Base-by-base conservation (phyloP, 2,113 vertebrate genomes). In the Romanogobio albipinnatus region DNA sequence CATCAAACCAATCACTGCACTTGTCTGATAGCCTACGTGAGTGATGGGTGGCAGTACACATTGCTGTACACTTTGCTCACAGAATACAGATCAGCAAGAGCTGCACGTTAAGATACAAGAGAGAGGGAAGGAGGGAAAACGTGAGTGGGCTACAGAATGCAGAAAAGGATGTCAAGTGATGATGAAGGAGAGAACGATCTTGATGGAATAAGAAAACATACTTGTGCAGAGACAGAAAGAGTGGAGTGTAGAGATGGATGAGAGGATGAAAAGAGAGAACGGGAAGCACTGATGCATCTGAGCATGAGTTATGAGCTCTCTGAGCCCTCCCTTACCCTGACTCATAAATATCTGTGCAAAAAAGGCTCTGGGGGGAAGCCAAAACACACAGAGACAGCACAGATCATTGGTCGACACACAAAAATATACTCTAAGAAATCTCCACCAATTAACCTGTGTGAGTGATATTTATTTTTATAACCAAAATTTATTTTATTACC, bases 31-130 rank as follows among this genome's bases (percentile, higher is more conserved):
- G 49, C 14, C 49, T 15, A 68, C 26, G 14, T 68, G 61, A 81
- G 45, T 76, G 62, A 83, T 66, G 47, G 62, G 36, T 49, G 36
- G 36, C 80, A 70, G 76, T 71, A 53, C 47, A 76, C 76, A 61
- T 39, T 70, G 36, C 80, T 76, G 76, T 71, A 53, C 49, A 76
- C 76, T 53, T 39, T 70, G 74, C 66, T 74, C 22, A 53, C 74
- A 73, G 79, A 87, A 87, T 81, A 64, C 73, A 29, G 56, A 76
- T 85, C 78, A 71, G 85, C 78, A 73, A 62, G 56, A 29, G 68
- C 56, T 71, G 81, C 74, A 78, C 73, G 66, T 80, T 83, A 19
- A 43, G 22, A 64, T 84, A 79, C 8, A 5, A 26, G 56, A 61
- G 22, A 59, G 2, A 59, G 22, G 17, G 53, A 13, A 45, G 56